Percentiles rank a stretch among this genome's conserved stretches.
These are phyloP conservation scores for Paramisgurnus dabryanus DNA, from an alignment of 2,113 vertebrate genomes.

Conservation along the genomic window DNA sequence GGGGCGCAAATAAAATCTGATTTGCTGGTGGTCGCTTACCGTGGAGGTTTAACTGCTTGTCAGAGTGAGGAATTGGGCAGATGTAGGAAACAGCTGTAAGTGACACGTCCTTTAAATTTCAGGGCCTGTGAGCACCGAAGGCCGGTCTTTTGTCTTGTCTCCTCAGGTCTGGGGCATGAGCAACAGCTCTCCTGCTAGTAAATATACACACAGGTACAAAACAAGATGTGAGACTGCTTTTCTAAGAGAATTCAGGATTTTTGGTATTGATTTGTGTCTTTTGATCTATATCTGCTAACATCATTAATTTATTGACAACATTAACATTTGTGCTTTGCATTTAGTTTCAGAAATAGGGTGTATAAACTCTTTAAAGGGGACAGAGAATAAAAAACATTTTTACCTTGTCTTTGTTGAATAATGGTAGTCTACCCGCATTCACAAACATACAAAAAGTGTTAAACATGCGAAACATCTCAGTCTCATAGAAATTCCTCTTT, in stretches of 20 bases:
- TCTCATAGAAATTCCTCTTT: no score
- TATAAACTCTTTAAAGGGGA: no score
- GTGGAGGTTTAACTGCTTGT: slow-evolving; percentile 47
- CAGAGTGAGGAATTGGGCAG: slow-evolving; percentile 52
- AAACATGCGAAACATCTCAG: no score
- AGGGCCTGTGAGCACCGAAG: slow-evolving; percentile 1
- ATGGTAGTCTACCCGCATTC: no score
- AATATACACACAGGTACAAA: slow-evolving; percentile 29
- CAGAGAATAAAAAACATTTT: no score
- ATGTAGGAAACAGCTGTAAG: slow-evolving; percentile 37
- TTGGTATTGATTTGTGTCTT: slow-evolving; percentile 20
- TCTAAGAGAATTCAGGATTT: slow-evolving; percentile 1
- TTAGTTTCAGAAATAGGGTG: no score
- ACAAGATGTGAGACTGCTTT: slow-evolving; percentile 1
- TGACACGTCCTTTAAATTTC: slow-evolving; percentile 54
- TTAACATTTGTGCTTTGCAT: no score
- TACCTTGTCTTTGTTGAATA: no score
- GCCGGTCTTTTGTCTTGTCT: slow-evolving; percentile 17
- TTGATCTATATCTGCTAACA: slow-evolving; percentile 1
- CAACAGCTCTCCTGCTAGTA: slow-evolving; percentile 35
- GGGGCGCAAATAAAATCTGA: slow-evolving; percentile 4
- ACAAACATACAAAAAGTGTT: no score
- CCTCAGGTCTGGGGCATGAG: slow-evolving; percentile 20
- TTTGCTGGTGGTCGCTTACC: slow-evolving; percentile 33
- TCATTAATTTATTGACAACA: no score